Percentiles rank a stretch among this genome's conserved stretches.
These are phyloP conservation scores for Podilymbus podiceps DNA, from an alignment of 2,113 vertebrate genomes.

Conservation along the genomic window DNA sequence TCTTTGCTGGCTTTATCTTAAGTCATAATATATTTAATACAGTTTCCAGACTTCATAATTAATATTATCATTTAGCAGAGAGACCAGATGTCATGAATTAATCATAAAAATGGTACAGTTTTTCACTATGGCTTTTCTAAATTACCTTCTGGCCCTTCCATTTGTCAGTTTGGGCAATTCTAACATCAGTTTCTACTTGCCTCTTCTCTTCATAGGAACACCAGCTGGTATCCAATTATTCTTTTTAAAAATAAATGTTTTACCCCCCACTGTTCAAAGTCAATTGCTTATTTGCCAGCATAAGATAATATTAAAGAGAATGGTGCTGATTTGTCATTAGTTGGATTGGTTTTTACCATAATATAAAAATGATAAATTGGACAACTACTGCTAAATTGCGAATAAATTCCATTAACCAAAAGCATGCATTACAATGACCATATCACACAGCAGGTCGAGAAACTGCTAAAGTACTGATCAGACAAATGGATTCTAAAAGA, in stretches of 20 bases:
- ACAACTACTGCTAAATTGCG: background rate
- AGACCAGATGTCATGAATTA: background rate
- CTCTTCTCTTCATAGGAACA: background rate
- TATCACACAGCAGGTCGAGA: background rate
- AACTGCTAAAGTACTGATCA: background rate
- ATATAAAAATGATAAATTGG: background rate
- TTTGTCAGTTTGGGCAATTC: background rate
- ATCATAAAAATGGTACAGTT: background rate
- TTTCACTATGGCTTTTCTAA: conserved; percentile 18
- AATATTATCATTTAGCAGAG: background rate
- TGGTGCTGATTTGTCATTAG: background rate
- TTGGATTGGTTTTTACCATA: background rate
- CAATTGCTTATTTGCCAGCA: background rate
- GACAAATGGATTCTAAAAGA: background rate
- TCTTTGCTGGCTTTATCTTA: background rate
- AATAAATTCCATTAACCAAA: background rate
- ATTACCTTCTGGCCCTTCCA: background rate
- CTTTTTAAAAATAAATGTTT: background rate
- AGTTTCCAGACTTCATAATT: background rate
- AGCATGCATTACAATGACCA: background rate
- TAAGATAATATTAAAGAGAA: background rate
- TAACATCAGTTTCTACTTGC: background rate
- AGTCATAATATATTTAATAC: background rate
- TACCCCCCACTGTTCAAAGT: background rate
- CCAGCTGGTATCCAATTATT: background rate